Base-by-base conservation (phyloP, 2,113 vertebrate species). In the Corydoras maculifer region DNA sequence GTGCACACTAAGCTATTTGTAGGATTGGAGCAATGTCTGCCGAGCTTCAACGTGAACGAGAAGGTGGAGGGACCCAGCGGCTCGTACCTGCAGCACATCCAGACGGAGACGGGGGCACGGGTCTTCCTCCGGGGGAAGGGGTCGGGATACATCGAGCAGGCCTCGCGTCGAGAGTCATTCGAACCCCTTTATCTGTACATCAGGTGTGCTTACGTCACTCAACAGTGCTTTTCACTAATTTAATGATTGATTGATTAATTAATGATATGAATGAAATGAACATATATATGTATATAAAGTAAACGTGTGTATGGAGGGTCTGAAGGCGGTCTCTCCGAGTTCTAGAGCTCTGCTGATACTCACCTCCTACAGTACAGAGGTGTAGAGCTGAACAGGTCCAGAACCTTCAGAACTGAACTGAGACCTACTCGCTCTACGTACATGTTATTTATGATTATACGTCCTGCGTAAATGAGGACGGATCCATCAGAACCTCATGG, bases 1-100 rank as follows among this genome's bases (percentile, higher is more conserved):
- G 94, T 98, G 60, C 97, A 99, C 88, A 96, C 94, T 83, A 99
- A 99, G 82, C 82, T 99, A n/a, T 99, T 99, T 82, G 97, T 99
- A 65, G 97, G 96, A 67, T 84, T 99, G 83, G 96, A 98, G 72
- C 95, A 96, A 0, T 89, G 91, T 0, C 83, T 93, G 49, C 90
- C 91, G 31, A 90, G 91, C 0, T 98, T 97, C 70, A 94, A 88
- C 0, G 93, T 97, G 67, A 99, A 98, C 58, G 96, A 98, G 82
- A 96, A 97, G 65, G 93, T 99, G 3, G 97, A 98, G 73, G 97
- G 97, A 57, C 96, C 94, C 0, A 89, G 87, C 8, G 97, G 95
- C 32, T 93, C 94, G 0, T 98, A 97, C 78, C 70, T 99, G 83
- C 93, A 95, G 82, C 97, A 99, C 84, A 98, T 99, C 76, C 96